These are phyloP conservation scores for Ariopsis seemanni DNA, from an alignment of 2,113 vertebrate genomes.

Conservation along the genomic window DNA sequence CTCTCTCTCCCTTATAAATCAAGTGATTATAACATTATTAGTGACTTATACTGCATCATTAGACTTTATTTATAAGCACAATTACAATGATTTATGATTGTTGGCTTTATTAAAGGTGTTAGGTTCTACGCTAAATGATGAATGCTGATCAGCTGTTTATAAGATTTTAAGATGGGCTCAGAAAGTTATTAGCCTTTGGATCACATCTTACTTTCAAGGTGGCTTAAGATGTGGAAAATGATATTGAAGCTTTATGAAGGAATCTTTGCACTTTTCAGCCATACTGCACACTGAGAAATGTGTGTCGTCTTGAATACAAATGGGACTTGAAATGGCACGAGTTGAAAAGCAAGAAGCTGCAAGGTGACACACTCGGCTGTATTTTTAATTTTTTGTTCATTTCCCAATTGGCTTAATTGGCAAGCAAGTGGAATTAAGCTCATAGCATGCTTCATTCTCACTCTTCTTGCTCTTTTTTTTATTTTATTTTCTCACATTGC, in stretches of 20 bases:
- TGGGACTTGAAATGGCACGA: background rate
- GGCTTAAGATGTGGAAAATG: background rate
- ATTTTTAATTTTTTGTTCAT: background rate
- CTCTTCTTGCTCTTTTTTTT: background rate
- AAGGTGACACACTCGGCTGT: background rate
- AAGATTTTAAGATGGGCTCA: background rate
- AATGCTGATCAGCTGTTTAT: background rate
- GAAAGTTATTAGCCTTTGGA: background rate
- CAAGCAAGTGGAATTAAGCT: constrained; percentile 13
- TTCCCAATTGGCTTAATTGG: constrained; percentile 33
- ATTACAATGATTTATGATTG: background rate
- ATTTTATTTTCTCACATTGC: background rate
- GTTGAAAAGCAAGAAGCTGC: background rate
- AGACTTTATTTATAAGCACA: background rate
- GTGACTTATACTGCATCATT: background rate
- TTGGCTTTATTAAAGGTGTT: background rate
- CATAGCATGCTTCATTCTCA: background rate
- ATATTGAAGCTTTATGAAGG: background rate
- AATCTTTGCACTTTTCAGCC: background rate
- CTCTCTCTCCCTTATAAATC: too few relatives aligned
- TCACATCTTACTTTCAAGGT: background rate
- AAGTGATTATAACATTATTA: background rate
- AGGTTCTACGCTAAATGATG: background rate
- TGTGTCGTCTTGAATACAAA: constrained; percentile 7
- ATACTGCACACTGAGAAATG: background rate